These are phyloP conservation scores for Festucalex cinctus DNA, from an alignment of 2,113 vertebrate genomes.

Conservation along the genomic window DNA sequence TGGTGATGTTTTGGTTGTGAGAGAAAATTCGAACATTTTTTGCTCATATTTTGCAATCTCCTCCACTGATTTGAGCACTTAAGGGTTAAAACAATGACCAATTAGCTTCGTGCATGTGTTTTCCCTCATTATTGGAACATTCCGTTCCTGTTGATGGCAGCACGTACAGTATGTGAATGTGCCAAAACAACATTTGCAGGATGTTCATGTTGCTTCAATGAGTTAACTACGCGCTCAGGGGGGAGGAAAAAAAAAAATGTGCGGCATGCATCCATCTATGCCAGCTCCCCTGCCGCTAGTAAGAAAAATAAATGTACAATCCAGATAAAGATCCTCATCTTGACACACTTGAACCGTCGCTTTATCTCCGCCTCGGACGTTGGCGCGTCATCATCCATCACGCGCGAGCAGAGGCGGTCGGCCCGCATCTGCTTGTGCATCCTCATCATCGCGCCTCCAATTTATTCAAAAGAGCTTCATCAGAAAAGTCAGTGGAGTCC, in stretches of 20 bases:
- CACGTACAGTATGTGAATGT: background rate
- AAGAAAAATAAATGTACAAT: background rate
- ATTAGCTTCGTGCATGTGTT: too few species aligned
- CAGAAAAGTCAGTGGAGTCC: constrained; percentile 63
- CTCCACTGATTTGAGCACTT: too few species aligned
- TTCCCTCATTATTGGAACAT: too few species aligned
- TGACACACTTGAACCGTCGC: constrained; percentile 23
- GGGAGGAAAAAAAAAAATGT: too few species aligned
- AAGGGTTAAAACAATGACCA: too few species aligned
- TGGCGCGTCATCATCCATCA: constrained; percentile 54
- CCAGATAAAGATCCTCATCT: constrained; percentile 20
- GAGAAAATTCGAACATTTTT: too few species aligned
- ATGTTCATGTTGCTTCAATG: background rate
- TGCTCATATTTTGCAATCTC: too few species aligned
- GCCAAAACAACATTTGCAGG: background rate
- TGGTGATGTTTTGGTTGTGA: too few species aligned
- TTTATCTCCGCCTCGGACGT: constrained; percentile 41
- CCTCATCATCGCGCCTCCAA: constrained; percentile 15
- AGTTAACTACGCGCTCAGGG: background rate
- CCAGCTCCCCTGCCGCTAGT: background rate
- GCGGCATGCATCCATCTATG: background rate
- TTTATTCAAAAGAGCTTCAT: constrained; percentile 69
- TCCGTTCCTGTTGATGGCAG: background rate
- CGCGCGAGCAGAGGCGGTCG: constrained; percentile 51
- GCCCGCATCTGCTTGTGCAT: constrained; percentile 6